Evolutionary conservation across 1,140 invertebrate genomes (phyloP).

Genomic region (Pogonus chalceus): DNA sequence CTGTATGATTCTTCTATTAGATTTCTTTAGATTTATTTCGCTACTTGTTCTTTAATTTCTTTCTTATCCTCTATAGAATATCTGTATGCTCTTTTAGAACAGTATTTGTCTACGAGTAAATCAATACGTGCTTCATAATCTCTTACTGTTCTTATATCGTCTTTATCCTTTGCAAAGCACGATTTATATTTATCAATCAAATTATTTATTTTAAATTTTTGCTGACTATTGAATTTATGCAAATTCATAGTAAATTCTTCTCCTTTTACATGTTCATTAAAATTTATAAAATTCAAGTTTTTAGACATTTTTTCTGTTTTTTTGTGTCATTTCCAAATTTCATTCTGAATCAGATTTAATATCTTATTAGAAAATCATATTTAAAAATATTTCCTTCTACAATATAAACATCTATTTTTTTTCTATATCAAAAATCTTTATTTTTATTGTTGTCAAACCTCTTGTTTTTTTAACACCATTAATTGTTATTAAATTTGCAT

Average conservation of each 20-base stretch:
- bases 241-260: no score
- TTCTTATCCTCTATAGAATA: conserved; percentile 26
- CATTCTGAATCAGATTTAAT: not conserved
- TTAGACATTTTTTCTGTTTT: not conserved
- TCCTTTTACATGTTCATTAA: no score
- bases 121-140: conserved; percentile 21
- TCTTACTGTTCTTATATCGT: conserved; percentile 18
- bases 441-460: conserved; percentile 1
- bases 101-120: conserved; percentile 25
- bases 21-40: conserved; percentile 24
- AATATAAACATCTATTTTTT: conserved; percentile 5
- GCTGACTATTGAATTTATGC: not conserved
- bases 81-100: conserved; percentile 26
- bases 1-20: conserved; percentile 32
- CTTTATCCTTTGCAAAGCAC: conserved; percentile 30
- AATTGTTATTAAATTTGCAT: conserved; percentile 5
- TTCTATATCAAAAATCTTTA: conserved; percentile 10
- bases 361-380: conserved; percentile 2
- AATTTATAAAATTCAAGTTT: no score
- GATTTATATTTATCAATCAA: conserved; percentile 19
- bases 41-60: conserved; percentile 28
- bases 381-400: not conserved
- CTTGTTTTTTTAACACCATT: conserved; percentile 10
- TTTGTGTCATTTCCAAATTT: not conserved
- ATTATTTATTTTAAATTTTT: conserved; percentile 14